These are phyloP conservation scores for Epinotia brunnichana DNA, from an alignment of 2,888 invertebrate genomes.

Conservation along the genomic window DNA sequence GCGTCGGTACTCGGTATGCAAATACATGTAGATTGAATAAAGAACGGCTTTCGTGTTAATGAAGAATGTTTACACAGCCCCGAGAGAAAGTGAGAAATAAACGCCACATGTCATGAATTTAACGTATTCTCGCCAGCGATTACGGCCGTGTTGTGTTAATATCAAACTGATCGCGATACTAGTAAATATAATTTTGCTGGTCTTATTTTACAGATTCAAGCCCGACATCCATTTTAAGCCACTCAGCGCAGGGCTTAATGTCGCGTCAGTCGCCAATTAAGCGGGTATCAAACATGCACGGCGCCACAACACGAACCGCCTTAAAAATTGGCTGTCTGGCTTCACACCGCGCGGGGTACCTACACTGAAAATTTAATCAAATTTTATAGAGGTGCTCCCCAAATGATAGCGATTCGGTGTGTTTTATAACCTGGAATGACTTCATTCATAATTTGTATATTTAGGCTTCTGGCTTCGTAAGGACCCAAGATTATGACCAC, in stretches of 20 bases:
- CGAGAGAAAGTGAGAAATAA: constrained; percentile 7
- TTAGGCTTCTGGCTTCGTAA: background rate
- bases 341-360: constrained; percentile 21
- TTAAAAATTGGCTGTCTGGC: constrained; percentile 30
- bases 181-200: background rate
- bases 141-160: background rate
- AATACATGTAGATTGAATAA: constrained; percentile 35
- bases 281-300: constrained; percentile 37
- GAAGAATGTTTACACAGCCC: constrained; percentile 1
- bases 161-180: background rate
- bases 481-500: background rate
- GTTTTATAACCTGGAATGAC: constrained; percentile 10
- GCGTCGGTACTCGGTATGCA: constrained; percentile 28
- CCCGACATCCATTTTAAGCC: constrained; percentile 33
- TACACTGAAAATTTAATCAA: constrained; percentile 25
- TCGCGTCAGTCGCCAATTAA: constrained; percentile 41
- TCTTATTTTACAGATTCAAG: constrained; percentile 26
- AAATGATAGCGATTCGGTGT: constrained; percentile 14
- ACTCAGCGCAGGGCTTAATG: constrained; percentile 20
- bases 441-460: constrained; percentile 10
- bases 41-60: constrained; percentile 19
- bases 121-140: background rate
- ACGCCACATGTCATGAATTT: background rate
- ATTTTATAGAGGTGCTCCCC: constrained; percentile 3
- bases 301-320: constrained; percentile 28